phyloP scores from a whole-genome alignment of 2,888 invertebrate genomes.

The Lacanobia wlatinum region DNA sequence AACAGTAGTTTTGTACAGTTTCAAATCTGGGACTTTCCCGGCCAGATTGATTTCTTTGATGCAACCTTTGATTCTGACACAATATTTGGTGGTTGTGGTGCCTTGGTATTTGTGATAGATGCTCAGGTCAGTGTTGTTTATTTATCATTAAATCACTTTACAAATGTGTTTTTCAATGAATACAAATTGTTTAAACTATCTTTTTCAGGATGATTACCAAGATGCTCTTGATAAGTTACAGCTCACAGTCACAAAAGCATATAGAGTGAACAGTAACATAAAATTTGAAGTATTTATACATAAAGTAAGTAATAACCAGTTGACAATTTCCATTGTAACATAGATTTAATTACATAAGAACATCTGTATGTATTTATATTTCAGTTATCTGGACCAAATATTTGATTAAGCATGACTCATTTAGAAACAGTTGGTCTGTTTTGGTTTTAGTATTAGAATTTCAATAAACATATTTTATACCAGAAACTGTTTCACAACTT shows the following conservation, averaged over 20 bases:
- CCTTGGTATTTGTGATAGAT: slow-evolving; percentile 99
- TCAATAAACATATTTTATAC: background rate
- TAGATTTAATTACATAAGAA: slow-evolving; percentile 16
- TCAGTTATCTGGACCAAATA: slow-evolving; percentile 46
- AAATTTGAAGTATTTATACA: slow-evolving; percentile 99
- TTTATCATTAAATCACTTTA: background rate
- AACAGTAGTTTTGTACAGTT: slow-evolving; percentile 99
- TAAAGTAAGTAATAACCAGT: slow-evolving; percentile 91
- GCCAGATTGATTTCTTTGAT: slow-evolving; percentile 99
- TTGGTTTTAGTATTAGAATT: slow-evolving; percentile 12
- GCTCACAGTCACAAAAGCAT: slow-evolving; percentile 98
- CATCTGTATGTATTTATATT: slow-evolving; percentile 25
- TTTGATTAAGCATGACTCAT: slow-evolving; percentile 45
- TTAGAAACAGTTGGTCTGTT: slow-evolving; percentile 29
- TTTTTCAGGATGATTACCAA: slow-evolving; percentile 97
- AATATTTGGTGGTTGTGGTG: slow-evolving; percentile 99
- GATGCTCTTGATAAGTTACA: slow-evolving; percentile 98
- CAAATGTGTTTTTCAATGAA: background rate
- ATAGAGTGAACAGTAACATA: slow-evolving; percentile 98
- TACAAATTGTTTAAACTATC: background rate
- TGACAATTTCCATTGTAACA: slow-evolving; percentile 9
- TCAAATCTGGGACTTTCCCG: slow-evolving; percentile 99
- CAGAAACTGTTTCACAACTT: background rate
- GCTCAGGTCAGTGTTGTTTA: slow-evolving; percentile 92
- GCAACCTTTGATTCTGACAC: slow-evolving; percentile 98